These are phyloP conservation scores for Pachycephus smyrnensis DNA, from an alignment of 2,888 invertebrate genomes.

Conservation along the genomic window DNA sequence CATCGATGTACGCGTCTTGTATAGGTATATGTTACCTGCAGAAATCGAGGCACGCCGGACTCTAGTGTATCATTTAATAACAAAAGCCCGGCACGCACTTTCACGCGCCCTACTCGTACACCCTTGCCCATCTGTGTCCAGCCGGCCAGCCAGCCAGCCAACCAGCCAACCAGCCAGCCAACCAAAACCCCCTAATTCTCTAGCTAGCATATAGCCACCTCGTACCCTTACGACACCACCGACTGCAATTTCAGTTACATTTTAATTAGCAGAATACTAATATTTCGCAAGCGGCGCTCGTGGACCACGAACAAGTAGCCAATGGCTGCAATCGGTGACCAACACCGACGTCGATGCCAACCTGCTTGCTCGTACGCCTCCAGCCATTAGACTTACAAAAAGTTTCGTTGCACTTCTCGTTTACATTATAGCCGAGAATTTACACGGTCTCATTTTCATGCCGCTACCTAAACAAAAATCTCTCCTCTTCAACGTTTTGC, in stretches of 20 bases:
- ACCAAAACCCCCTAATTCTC: slow-evolving; percentile 13
- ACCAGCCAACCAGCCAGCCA: too few species aligned
- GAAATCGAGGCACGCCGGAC: too few species aligned
- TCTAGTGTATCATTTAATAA: slow-evolving; percentile 20
- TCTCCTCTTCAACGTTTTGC: slow-evolving; percentile 23
- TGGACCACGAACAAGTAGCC: slow-evolving; percentile 28
- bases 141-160: slow-evolving; percentile 2
- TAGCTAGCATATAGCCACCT: slow-evolving; percentile 2
- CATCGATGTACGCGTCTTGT: too few species aligned
- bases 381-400: slow-evolving; percentile 10
- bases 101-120: background rate
- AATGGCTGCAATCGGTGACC: slow-evolving; percentile 29
- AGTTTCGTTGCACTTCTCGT: slow-evolving; percentile 28
- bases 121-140: too few species aligned
- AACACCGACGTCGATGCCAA: background rate
- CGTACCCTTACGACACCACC: slow-evolving; percentile 33
- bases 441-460: too few species aligned
- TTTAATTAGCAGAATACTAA: slow-evolving; percentile 64
- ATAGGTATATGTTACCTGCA: too few species aligned
- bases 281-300: slow-evolving; percentile 50
- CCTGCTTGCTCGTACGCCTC: too few species aligned
- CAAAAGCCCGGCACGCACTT: slow-evolving; percentile 1
- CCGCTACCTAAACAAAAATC: slow-evolving; percentile 9
- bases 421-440: slow-evolving; percentile 26
- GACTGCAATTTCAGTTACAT: slow-evolving; percentile 58